Conservation (phyloP, 2,797 vertebrate genomes). For the Manis pentadactyla region DNA sequence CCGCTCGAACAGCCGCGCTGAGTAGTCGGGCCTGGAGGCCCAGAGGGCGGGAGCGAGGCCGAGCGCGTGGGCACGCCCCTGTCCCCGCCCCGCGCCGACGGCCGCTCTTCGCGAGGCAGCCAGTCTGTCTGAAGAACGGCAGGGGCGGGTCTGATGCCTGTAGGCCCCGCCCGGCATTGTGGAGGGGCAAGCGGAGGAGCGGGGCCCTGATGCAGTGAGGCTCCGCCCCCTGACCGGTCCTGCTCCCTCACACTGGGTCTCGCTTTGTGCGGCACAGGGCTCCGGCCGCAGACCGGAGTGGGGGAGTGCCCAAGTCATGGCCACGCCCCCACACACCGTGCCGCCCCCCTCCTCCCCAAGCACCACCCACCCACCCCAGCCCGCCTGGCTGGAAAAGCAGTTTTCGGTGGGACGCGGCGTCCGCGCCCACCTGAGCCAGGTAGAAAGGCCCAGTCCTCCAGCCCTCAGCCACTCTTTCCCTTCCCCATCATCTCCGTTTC, state of each 20-base stretch:
- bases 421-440: fast-evolving
- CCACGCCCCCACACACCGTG: background rate
- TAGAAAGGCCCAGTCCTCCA: background rate
- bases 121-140: fast-evolving
- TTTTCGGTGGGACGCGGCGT: no score
- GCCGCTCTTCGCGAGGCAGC: background rate
- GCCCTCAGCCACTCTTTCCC: background rate
- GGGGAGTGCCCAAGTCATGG: background rate
- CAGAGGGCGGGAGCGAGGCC: fast-evolving
- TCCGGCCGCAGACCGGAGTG: fast-evolving
- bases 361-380: no score
- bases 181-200: background rate
- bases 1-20: background rate
- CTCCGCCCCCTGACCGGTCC: background rate
- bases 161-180: background rate
- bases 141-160: background rate
- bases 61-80: slow-evolving; percentile 27
- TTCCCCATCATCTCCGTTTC: background rate
- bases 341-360: no score
- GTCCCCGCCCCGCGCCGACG: background rate
- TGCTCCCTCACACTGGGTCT: background rate
- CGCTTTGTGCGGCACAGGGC: background rate
- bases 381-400: background rate
- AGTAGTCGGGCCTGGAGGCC: background rate
- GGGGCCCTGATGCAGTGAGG: fast-evolving